These are phyloP conservation scores for Mustela nigripes DNA, from an alignment of 2,113 vertebrate species.

Conservation along the genomic window DNA sequence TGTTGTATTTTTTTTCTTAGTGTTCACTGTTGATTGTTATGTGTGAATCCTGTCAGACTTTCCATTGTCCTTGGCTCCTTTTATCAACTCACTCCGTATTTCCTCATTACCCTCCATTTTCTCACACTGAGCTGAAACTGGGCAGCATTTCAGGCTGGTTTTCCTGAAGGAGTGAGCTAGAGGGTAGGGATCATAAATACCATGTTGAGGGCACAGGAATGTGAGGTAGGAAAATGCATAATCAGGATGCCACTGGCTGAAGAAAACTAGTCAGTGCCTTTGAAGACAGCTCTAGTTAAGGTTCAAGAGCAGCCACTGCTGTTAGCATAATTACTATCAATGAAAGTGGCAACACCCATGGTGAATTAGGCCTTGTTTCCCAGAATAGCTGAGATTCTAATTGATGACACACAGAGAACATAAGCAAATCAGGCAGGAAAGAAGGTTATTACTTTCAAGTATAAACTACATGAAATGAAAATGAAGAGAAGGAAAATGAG, in stretches of 20 bases:
- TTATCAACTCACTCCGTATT: neutral
- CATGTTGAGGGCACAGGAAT: neutral
- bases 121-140: neutral
- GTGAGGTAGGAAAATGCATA: neutral
- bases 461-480: conserved; percentile 30
- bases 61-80: neutral
- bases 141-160: neutral
- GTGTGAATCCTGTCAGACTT: neutral
- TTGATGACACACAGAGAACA: conserved; percentile 43
- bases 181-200: neutral
- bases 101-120: conserved; percentile 6
- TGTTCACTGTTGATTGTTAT: neutral
- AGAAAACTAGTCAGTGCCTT: neutral
- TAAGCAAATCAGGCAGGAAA: conserved; percentile 1
- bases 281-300: conserved; percentile 34
- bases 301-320: neutral
- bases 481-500: neutral
- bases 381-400: conserved; percentile 47
- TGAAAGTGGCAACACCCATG: neutral
- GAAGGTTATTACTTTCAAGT: neutral
- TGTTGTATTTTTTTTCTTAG: neutral
- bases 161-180: neutral
- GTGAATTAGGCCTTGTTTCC: conserved; percentile 36
- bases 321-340: conserved; percentile 7
- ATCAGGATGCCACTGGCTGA: neutral